Evolutionary conservation across 1,140 invertebrate genomes (phyloP).

Genomic region (Bombus huntii): DNA sequence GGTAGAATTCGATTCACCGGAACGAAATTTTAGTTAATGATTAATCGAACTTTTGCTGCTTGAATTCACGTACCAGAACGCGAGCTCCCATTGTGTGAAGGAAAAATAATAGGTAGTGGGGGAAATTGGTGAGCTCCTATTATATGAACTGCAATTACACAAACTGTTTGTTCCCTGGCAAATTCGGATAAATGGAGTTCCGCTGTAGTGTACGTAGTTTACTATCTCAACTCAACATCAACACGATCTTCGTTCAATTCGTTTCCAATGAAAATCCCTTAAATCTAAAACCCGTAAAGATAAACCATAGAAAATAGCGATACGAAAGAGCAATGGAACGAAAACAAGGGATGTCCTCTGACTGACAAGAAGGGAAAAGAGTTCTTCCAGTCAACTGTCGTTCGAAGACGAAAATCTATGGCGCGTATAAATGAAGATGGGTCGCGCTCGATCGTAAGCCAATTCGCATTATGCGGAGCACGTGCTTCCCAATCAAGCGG

Average conservation of each 20-base stretch:
- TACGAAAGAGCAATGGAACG: not conserved
- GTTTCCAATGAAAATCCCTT: not conserved
- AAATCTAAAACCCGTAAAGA: not conserved
- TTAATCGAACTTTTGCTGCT: too few species aligned
- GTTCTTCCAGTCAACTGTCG: too few species aligned
- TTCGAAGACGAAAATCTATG: not conserved
- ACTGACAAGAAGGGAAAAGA: not conserved
- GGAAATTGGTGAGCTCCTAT: too few species aligned
- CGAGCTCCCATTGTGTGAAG: too few species aligned
- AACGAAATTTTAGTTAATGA: too few species aligned
- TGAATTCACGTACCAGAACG: too few species aligned
- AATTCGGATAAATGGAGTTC: too few species aligned
- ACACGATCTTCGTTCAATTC: not conserved
- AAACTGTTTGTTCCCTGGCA: too few species aligned
- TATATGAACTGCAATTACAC: too few species aligned
- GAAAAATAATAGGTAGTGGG: too few species aligned
- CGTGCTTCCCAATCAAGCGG: slow-evolving; percentile 52
- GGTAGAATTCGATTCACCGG: too few species aligned
- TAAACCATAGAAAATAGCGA: not conserved
- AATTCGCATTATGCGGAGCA: slow-evolving; percentile 61
- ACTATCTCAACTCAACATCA: not conserved
- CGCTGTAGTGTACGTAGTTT: too few species aligned
- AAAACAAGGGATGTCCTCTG: not conserved
- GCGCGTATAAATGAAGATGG: slow-evolving; percentile 35
- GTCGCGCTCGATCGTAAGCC: slow-evolving; percentile 20